Evolutionary conservation across 2,888 invertebrate species (phyloP).

Genomic region (Eueremaeus valkanovi): DNA sequence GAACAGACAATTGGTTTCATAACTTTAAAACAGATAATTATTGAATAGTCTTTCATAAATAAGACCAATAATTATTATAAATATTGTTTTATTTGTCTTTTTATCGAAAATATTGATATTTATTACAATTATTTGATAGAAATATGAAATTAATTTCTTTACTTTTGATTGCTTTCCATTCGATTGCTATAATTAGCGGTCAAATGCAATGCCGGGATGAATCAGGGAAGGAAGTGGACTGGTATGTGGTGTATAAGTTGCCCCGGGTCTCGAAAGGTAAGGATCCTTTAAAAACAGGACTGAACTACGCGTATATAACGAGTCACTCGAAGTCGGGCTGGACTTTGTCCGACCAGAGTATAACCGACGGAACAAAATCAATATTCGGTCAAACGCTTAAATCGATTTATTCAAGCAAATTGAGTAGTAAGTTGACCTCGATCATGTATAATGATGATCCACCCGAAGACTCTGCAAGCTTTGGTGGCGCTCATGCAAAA

Average conservation of each 20-base stretch:
- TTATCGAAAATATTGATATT: no score
- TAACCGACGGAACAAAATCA: slow-evolving; percentile 36
- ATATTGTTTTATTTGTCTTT: no score
- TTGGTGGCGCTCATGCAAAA: slow-evolving; percentile 72
- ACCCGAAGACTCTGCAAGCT: slow-evolving; percentile 55
- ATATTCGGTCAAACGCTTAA: slow-evolving; percentile 39
- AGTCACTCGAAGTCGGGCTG: slow-evolving; percentile 19
- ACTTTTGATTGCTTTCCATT: not conserved
- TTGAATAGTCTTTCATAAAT: no score
- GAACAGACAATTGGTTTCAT: no score
- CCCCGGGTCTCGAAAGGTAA: not conserved
- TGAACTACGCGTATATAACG: slow-evolving; percentile 27
- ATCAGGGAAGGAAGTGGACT: slow-evolving; percentile 36
- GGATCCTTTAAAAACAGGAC: slow-evolving; percentile 13
- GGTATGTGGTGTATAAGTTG: slow-evolving; percentile 41
- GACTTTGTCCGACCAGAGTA: slow-evolving; percentile 29
- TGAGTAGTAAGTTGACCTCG: slow-evolving; percentile 51
- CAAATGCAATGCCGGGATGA: slow-evolving; percentile 44
- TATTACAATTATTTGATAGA: not conserved
- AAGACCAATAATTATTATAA: no score
- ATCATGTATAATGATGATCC: slow-evolving; percentile 83
- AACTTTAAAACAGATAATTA: no score
- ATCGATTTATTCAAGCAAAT: slow-evolving; percentile 4
- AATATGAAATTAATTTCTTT: slow-evolving; percentile 2
- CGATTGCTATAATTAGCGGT: not conserved